These are phyloP conservation scores for Polymixis lichenea DNA, from an alignment of 2,888 invertebrate genomes.

Conservation along the genomic window DNA sequence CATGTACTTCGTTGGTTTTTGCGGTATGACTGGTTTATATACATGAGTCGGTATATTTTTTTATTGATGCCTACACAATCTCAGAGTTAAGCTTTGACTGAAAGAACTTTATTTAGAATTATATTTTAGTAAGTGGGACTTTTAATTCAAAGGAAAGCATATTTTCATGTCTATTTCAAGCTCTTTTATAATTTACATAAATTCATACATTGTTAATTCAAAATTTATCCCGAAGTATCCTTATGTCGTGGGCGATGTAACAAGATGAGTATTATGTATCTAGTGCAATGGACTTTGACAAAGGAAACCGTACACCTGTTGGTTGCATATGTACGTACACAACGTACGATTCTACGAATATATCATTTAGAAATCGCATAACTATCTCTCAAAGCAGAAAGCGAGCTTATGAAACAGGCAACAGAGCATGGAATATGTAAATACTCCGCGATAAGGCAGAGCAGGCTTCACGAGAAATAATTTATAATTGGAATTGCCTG, in stretches of 20 bases:
- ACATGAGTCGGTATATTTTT: background rate
- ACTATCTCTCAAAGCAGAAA: constrained; percentile 61
- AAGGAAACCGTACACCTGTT: constrained; percentile 61
- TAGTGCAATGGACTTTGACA: constrained; percentile 60
- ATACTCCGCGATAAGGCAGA: constrained; percentile 43
- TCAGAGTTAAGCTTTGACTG: background rate
- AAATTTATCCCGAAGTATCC: constrained; percentile 11
- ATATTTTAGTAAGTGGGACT: background rate
- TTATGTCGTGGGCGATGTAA: constrained; percentile 32
- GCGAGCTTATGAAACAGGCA: constrained; percentile 56
- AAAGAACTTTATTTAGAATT: background rate
- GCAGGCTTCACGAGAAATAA: constrained; percentile 39
- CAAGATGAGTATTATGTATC: constrained; percentile 49
- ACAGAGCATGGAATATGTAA: constrained; percentile 62
- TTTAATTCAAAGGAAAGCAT: background rate
- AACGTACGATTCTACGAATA: constrained; percentile 61
- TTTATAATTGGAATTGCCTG: constrained; percentile 56
- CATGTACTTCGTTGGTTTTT: constrained; percentile 40
- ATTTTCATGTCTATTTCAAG: background rate
- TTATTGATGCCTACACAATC: background rate
- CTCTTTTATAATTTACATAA: too few species aligned
- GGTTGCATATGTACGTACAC: constrained; percentile 44
- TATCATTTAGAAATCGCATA: constrained; percentile 66
- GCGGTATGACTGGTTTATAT: constrained; percentile 15
- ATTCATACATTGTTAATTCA: background rate